Base-by-base conservation (phyloP, 2,888 invertebrate genomes). In the Vanessa cardui region DNA sequence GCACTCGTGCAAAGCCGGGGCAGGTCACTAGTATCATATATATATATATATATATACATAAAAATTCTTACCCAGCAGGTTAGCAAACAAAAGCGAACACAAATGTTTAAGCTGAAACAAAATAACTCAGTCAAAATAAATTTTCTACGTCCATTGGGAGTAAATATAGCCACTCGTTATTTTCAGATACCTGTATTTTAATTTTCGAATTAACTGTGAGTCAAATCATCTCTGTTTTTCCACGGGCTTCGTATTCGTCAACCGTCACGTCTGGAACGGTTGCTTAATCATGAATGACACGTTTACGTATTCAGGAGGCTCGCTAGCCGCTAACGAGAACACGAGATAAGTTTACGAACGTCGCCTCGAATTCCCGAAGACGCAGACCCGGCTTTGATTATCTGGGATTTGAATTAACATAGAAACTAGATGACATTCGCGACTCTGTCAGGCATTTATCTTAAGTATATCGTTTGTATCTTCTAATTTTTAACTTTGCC, bases 241-340 rank as follows among this genome's bases (percentile, higher is more conserved):
- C 52, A 45, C 58, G 26, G 31, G n/a, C 8, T 52, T 21, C 83
- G 85, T 87, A 87, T 86, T 86, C 85, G 86, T 86, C 86, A 86
- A 86, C 85, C 86, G 84, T 86, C 87, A 86, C 87, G 87, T 86
- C 77, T 77, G 79, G 80, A 81, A 81, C 83, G 82, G 83, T 87
- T 86, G 86, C 84, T 87, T 90, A 87, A 88, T 89, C 87, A 87
- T 88, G 89, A 90, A 88, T 89, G 88, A 87, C 87, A 81, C 83
- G 87, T 83, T 91, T 91, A 86, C 83, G 90, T 90, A 92, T 92
- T 91, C 91, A 89, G 83, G 77, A 82, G 85, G 85, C 85, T 86
- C 83, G 80, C 83, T 80, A 82, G 80, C 83, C 81, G 85, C 88
- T 91, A 92, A 91, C 90, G 88, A 91, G 90, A 85, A 85, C 80